Evolutionary conservation across 2,113 vertebrate species (phyloP), one percentile per base, ranked within the genome.

Genomic region (Amphilophus citrinellus): DNA sequence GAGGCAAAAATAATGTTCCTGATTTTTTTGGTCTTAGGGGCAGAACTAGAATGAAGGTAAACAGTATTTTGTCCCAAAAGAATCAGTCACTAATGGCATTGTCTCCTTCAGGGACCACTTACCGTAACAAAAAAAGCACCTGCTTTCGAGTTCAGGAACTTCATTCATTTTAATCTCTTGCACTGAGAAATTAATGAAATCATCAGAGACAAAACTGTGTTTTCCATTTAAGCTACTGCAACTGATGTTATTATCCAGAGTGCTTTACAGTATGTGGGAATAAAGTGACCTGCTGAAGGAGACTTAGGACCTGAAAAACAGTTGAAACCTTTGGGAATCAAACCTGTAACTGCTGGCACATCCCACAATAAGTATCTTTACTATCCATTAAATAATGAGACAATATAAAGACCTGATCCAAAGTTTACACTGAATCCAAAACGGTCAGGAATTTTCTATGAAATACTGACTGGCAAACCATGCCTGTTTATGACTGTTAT

Each of bases 131-230:
- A 71, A 88, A 59, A 68, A 42, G 81, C 77, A 87, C 85, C 85
- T 92, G 87, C 85, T 90, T 84, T 32, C 59, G 84, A 81, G 81
- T 91, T 62, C 63, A 82, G 86, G 42, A 90, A 91, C 85, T 86
- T 93, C 84, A 92, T 91, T 89, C 79, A 83, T 76, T 94, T 91
- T 94, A 90, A 92, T 91, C 85, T 88, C 84, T 47, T 79, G 77
- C 78, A 58, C 82, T 87, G 63, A 92, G 50, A 93, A 93, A 93
- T 90, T 84, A 89, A 93, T 84, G 85, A 90, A 92, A 90, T 90
- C 91, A 88, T 89, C 86, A 85, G 93, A 90, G 93, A 88, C 88
- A 90, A 90, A 91, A 91, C 79, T 87, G 62, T 81, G 87, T 90
- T 90, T 90, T 86, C 85, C 61, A 86, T 87, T 87, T 89, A 84